phyloP scores from a whole-genome alignment of 1,140 invertebrate genomes.

The Bradynema listronoti region DNA sequence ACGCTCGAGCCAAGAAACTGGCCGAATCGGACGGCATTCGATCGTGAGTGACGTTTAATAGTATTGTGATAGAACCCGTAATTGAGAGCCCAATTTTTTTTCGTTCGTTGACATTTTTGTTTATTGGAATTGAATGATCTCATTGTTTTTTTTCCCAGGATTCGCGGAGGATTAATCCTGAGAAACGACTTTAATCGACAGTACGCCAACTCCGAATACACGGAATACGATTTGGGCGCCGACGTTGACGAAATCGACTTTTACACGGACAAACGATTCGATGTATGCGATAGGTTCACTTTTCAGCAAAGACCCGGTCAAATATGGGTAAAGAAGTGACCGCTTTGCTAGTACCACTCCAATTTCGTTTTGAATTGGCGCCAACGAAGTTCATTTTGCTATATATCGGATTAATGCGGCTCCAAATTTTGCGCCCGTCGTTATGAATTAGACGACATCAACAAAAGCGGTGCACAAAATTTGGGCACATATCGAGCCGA shows the following conservation, averaged over 20 bases:
- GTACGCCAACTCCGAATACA: neutral
- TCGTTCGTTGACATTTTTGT: constrained; percentile 1
- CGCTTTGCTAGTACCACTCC: constrained; percentile 5
- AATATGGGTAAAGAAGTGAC: no score
- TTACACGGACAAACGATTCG: neutral
- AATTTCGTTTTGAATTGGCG: constrained; percentile 16
- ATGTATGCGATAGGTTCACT: constrained; percentile 5
- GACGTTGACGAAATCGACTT: neutral
- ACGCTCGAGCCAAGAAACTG: neutral
- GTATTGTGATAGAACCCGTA: constrained; percentile 5
- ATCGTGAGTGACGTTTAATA: constrained; percentile 8
- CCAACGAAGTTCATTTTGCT: no score
- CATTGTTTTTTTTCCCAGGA: neutral
- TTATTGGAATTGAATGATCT: neutral
- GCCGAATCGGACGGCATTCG: constrained; percentile 12
- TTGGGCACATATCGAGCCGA: no score
- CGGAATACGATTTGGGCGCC: constrained; percentile 18
- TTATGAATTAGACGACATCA: no score
- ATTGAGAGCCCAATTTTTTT: neutral
- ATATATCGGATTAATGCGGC: no score
- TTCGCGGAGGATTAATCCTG: constrained; percentile 23
- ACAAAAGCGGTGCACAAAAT: no score
- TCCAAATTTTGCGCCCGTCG: no score
- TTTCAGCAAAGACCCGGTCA: no score
- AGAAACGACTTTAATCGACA: constrained; percentile 23